These are phyloP conservation scores for Alloplasta piceator DNA, from an alignment of 2,888 invertebrate genomes.

Conservation along the genomic window DNA sequence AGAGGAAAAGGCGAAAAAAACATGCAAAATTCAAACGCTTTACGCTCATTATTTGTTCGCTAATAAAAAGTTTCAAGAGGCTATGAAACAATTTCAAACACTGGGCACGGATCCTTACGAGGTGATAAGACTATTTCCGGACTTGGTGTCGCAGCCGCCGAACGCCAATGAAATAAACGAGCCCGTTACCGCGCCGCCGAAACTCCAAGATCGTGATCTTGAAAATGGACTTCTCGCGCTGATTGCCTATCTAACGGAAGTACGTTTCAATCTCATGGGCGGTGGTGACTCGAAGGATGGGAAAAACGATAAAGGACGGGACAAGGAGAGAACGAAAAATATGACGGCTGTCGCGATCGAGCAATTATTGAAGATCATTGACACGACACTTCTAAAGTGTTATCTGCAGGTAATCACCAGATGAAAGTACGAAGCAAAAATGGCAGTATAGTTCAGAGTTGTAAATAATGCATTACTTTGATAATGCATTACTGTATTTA, in stretches of 20 bases:
- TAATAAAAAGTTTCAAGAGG: slow-evolving; percentile 93
- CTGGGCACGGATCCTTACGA: slow-evolving; percentile 97
- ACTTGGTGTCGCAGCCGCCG: slow-evolving; percentile 88
- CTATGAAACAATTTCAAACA: slow-evolving; percentile 96
- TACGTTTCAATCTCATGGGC: slow-evolving; percentile 85
- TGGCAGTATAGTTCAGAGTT: no score
- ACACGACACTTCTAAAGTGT: slow-evolving; percentile 98
- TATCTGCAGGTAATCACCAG: slow-evolving; percentile 92
- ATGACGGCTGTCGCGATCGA: slow-evolving; percentile 84
- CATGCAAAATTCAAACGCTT: slow-evolving; percentile 94
- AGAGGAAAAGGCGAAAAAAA: slow-evolving; percentile 91
- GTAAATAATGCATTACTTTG: no score
- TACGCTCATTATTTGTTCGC: slow-evolving; percentile 96
- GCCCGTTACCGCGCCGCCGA: slow-evolving; percentile 84
- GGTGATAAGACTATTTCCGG: slow-evolving; percentile 97
- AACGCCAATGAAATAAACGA: slow-evolving; percentile 81
- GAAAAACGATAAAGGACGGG: slow-evolving; percentile 72
- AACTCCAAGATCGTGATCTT: slow-evolving; percentile 92
- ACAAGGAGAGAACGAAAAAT: slow-evolving; percentile 80
- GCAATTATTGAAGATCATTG: slow-evolving; percentile 94
- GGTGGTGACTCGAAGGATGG: slow-evolving; percentile 79
- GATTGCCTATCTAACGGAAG: slow-evolving; percentile 94
- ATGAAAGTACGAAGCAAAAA: no score
- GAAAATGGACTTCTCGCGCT: slow-evolving; percentile 95
- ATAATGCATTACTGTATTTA: no score